Conservation (phyloP, 1,140 invertebrate species). For the Trinorchestia longiramus region DNA sequence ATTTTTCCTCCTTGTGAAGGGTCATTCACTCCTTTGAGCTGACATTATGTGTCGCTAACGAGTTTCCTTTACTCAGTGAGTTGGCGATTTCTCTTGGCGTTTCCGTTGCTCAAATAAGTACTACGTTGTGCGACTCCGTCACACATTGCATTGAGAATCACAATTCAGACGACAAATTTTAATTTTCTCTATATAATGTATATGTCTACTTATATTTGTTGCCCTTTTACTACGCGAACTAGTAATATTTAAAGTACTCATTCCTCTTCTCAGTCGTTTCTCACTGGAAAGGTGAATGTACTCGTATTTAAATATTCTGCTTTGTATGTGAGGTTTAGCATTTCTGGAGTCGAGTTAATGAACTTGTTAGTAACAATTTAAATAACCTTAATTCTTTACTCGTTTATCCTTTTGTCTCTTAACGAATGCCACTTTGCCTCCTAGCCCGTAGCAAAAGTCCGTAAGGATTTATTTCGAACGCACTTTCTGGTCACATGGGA, state of each 20-base stretch:
- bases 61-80: neutral
- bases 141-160: neutral
- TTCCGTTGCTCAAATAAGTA: neutral
- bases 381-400: neutral
- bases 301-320: no score
- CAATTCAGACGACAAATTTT: no score
- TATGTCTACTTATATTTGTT: neutral
- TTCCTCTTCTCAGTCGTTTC: neutral
- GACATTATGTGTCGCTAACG: neutral
- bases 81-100: neutral
- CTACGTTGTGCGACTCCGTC: neutral
- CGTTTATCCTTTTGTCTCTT: neutral
- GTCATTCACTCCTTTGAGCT: neutral
- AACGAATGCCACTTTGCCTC: neutral
- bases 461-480: neutral
- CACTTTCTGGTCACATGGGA: no score
- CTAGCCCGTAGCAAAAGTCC: neutral
- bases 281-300: neutral
- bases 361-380: neutral
- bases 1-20: neutral
- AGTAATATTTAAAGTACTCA: neutral
- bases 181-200: no score
- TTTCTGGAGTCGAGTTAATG: neutral
- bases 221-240: neutral
- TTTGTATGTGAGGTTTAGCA: neutral